A percentile compares a stretch with the other conserved stretches of the same genome.
Evolutionary conservation across 2,888 invertebrate species (phyloP).

Genomic region (Argyresthia goedartella): DNA sequence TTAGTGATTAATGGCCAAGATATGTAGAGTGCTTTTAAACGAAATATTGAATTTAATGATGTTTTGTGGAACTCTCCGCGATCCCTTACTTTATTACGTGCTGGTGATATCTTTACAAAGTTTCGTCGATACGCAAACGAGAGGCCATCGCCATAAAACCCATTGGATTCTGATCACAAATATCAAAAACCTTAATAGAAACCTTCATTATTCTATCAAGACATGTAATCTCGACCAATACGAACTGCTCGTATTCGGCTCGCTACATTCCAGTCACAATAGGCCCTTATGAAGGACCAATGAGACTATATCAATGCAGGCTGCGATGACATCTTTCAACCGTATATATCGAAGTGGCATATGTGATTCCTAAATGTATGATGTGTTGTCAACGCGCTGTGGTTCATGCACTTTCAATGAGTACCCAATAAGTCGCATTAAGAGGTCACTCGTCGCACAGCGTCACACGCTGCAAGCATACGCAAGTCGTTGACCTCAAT

Average conservation of each 20-base stretch:
- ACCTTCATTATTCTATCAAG: neutral
- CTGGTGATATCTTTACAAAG: neutral
- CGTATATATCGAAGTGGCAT: neutral
- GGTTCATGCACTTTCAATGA: constrained; percentile 49
- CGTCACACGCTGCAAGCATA: constrained; percentile 45
- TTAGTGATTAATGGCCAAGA: constrained; percentile 68
- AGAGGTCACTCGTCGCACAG: constrained; percentile 61
- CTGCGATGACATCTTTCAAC: constrained; percentile 7
- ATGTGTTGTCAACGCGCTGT: neutral
- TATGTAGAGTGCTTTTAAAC: constrained; percentile 69
- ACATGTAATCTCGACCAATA: neutral
- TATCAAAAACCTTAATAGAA: neutral
- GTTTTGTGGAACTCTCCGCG: constrained; percentile 51
- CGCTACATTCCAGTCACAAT: constrained; percentile 3
- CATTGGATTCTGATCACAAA: neutral
- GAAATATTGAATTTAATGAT: constrained; percentile 68
- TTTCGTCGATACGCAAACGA: no score
- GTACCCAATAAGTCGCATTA: constrained; percentile 64
- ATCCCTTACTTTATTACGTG: constrained; percentile 5
- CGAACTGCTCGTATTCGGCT: no score
- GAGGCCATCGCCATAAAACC: no score
- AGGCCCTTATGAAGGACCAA: constrained; percentile 25
- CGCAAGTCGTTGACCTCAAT: constrained; percentile 58
- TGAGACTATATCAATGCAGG: constrained; percentile 18
- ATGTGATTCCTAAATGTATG: neutral